Percentiles rank a stretch among this genome's conserved stretches.
Conservation (phyloP, 2,797 vertebrate genomes). For the Phyllotis vaccarum region DNA sequence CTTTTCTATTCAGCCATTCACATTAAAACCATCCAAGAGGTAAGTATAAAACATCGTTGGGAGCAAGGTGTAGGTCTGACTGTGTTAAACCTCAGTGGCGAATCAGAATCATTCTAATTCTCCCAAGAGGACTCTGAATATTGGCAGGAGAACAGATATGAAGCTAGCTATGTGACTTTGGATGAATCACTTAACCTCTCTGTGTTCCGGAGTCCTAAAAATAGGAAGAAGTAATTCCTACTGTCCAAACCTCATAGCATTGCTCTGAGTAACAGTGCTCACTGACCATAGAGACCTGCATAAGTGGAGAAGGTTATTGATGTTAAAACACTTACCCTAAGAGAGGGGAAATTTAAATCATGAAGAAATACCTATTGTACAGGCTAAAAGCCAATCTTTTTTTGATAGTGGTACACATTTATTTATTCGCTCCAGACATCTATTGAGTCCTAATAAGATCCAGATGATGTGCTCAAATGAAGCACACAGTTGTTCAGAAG, state of each 20-base stretch:
- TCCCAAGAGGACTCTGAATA: neutral
- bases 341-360: slow-evolving; percentile 9
- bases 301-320: neutral
- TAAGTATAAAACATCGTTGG: neutral
- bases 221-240: neutral
- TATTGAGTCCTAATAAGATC: neutral
- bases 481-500: neutral
- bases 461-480: neutral
- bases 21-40: slow-evolving; percentile 43
- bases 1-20: slow-evolving; percentile 22
- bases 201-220: neutral
- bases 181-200: neutral
- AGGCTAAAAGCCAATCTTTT: slow-evolving; percentile 39
- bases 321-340: neutral
- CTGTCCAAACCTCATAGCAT: neutral
- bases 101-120: neutral
- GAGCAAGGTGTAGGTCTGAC: neutral
- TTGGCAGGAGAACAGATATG: neutral
- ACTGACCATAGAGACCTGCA: neutral
- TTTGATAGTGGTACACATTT: slow-evolving; percentile 28
- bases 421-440: slow-evolving; percentile 36
- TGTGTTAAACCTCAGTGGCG: neutral
- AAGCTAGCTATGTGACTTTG: slow-evolving; percentile 27
- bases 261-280: neutral
- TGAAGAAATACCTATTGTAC: neutral